These are phyloP conservation scores for Agonum fuliginosum DNA, from an alignment of 2,888 invertebrate species.

Conservation along the genomic window DNA sequence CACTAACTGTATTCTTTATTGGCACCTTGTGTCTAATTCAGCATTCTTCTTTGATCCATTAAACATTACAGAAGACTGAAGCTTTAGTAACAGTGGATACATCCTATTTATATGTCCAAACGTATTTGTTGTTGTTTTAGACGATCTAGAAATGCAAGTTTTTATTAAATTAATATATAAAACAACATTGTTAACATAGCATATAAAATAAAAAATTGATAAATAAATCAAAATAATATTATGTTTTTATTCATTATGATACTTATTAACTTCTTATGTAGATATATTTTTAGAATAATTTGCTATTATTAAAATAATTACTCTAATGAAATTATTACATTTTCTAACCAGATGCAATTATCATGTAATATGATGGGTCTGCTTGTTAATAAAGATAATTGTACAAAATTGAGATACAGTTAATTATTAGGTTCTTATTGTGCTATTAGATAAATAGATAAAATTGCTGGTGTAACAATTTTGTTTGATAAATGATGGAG, in stretches of 20 bases:
- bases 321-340: slow-evolving; percentile 26
- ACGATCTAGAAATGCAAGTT: no score
- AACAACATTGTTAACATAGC: no score
- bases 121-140: no score
- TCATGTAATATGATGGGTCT: slow-evolving; percentile 14
- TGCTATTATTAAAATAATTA: slow-evolving; percentile 27
- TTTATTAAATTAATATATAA: no score
- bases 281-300: slow-evolving; percentile 9
- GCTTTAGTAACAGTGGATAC: no score
- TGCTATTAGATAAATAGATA: slow-evolving; percentile 32
- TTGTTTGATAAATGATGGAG: slow-evolving; percentile 13
- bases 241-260: neutral
- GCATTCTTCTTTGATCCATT: no score
- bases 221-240: neutral
- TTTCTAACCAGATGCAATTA: slow-evolving; percentile 12
- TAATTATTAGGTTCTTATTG: slow-evolving; percentile 22
- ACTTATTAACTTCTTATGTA: neutral
- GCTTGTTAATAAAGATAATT: slow-evolving; percentile 36
- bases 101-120: no score
- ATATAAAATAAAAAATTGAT: no score
- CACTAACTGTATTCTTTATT: no score
- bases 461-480: slow-evolving; percentile 12
- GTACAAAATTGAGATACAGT: slow-evolving; percentile 10
- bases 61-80: no score
- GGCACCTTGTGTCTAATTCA: no score